These are phyloP conservation scores for Galendromus occidentalis DNA, from an alignment of 1,140 invertebrate genomes.

Conservation along the genomic window DNA sequence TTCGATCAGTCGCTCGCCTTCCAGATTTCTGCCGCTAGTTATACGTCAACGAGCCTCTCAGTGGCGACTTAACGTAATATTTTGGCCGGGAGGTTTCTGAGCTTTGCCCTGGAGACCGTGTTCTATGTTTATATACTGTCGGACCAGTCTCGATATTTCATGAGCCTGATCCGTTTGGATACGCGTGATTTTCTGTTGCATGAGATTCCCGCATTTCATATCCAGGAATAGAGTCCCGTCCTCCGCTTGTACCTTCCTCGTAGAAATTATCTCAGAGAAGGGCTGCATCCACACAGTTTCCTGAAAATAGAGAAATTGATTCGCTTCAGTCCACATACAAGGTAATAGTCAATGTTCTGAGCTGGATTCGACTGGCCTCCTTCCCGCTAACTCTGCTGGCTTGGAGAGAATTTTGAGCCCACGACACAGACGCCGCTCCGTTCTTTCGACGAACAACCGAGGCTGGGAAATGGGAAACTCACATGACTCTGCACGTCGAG, in stretches of 20 bases:
- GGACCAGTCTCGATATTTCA: conserved; percentile 69
- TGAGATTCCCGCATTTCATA: conserved; percentile 87
- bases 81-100: neutral
- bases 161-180: conserved; percentile 76
- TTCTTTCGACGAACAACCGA: no score
- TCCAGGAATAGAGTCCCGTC: conserved; percentile 81
- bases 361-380: no score
- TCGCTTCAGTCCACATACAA: conserved; percentile 9
- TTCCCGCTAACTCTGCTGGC: no score
- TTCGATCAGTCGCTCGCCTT: no score
- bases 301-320: conserved; percentile 29
- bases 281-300: conserved; percentile 75
- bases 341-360: neutral
- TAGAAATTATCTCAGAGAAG: conserved; percentile 85
- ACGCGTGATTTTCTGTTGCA: conserved; percentile 81
- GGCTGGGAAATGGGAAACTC: conserved; percentile 25
- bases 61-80: neutral
- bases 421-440: no score
- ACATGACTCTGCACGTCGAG: conserved; percentile 73
- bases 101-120: conserved; percentile 28
- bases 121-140: conserved; percentile 81
- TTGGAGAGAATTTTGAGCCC: no score
- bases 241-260: conserved; percentile 72
- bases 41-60: neutral
- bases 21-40: no score